A percentile compares a stretch with the other conserved stretches of the same genome.
Conservation (phyloP, 1,140 invertebrate species). For the Neodiprion lecontei region DNA sequence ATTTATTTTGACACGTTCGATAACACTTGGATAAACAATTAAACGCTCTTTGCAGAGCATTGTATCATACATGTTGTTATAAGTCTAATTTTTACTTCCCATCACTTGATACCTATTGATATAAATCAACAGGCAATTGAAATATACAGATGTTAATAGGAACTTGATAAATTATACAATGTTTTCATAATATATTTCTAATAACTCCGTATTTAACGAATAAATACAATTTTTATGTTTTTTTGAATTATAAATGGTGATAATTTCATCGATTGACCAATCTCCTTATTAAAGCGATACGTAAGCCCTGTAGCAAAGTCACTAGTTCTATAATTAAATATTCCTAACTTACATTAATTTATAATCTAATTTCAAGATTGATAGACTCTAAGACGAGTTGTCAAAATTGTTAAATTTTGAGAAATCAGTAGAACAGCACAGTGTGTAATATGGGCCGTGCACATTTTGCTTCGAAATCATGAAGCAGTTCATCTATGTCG, state of each 20-base stretch:
- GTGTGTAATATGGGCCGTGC: conserved; percentile 90
- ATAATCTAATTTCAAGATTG: background rate
- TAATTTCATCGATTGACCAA: background rate
- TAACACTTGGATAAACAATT: too few relatives aligned
- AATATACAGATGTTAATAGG: background rate
- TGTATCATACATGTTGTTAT: too few relatives aligned
- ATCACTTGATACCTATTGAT: too few relatives aligned
- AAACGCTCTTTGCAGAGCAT: conserved; percentile 42
- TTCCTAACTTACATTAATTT: background rate
- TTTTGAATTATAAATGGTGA: background rate
- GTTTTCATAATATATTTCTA: background rate
- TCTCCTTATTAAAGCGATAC: background rate
- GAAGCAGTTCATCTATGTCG: conserved; percentile 96
- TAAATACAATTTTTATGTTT: background rate
- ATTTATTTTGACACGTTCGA: too few relatives aligned
- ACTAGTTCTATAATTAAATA: background rate
- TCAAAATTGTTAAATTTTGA: conserved; percentile 21
- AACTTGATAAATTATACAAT: background rate
- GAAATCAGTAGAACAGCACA: conserved; percentile 87
- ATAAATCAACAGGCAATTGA: too few relatives aligned
- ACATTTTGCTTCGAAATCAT: conserved; percentile 93
- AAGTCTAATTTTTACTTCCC: too few relatives aligned
- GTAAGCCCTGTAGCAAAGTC: background rate
- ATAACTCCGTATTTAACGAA: background rate
- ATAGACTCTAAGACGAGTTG: background rate